A percentile compares a stretch with the other conserved stretches of the same genome.
Evolutionary conservation across 2,888 invertebrate species (phyloP).

Genomic region (Stramonita haemastoma): DNA sequence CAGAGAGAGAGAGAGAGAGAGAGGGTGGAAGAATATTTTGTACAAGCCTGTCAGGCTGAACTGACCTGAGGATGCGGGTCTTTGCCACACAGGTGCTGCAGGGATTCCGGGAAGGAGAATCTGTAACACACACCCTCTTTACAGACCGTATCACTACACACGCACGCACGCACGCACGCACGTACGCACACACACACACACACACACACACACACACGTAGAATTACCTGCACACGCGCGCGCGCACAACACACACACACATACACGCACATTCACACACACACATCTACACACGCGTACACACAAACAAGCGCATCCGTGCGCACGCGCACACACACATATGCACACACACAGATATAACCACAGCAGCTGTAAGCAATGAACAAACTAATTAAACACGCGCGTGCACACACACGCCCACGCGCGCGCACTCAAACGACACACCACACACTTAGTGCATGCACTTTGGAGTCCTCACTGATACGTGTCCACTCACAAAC

Average conservation of each 20-base stretch:
- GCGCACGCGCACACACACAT: neutral
- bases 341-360: neutral
- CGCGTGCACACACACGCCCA: neutral
- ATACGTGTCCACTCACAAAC: neutral
- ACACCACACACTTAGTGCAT: neutral
- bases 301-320: too few species aligned
- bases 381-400: neutral
- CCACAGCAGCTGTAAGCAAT: neutral
- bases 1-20: too few species aligned
- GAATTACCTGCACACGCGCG: too few species aligned
- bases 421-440: neutral
- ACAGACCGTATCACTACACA: too few species aligned
- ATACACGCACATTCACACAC: too few species aligned
- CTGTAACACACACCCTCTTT: neutral
- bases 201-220: too few species aligned
- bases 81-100: neutral
- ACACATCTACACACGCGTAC: too few species aligned
- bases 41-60: neutral
- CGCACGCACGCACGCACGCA: too few species aligned
- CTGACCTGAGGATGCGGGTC: constrained; percentile 9
- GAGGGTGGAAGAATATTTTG: too few species aligned
- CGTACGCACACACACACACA: too few species aligned
- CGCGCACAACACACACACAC: too few species aligned
- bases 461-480: neutral
- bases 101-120: constrained; percentile 6